These are phyloP conservation scores for Achlya flavicornis DNA, from an alignment of 2,888 invertebrate species.

Conservation along the genomic window DNA sequence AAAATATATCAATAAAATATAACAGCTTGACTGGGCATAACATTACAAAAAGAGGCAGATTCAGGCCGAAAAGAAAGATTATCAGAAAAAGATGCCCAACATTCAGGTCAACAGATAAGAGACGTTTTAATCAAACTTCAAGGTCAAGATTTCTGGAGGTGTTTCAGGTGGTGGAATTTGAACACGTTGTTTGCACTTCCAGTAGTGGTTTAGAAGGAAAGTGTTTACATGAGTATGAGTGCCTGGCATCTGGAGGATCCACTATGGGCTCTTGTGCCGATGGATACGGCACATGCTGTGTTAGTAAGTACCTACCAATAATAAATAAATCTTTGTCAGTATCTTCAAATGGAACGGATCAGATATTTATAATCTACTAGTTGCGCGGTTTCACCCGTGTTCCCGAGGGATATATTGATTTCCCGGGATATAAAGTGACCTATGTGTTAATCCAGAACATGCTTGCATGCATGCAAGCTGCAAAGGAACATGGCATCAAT, in stretches of 20 bases:
- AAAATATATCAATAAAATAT: slow-evolving; percentile 29
- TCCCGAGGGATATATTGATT: too few species aligned
- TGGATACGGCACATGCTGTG: slow-evolving; percentile 89
- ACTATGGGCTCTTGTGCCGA: slow-evolving; percentile 88
- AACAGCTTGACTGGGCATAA: slow-evolving; percentile 46
- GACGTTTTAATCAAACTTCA: slow-evolving; percentile 28
- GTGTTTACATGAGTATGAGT: slow-evolving; percentile 88
- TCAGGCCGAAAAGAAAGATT: slow-evolving; percentile 42
- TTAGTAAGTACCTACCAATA: slow-evolving; percentile 83
- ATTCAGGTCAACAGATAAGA: slow-evolving; percentile 28
- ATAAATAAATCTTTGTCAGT: slow-evolving; percentile 9
- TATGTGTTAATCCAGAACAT: too few species aligned
- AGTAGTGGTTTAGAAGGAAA: slow-evolving; percentile 86
- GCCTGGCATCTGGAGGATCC: slow-evolving; percentile 84
- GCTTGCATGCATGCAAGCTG: too few species aligned
- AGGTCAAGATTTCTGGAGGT: slow-evolving; percentile 84
- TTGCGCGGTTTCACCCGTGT: too few species aligned
- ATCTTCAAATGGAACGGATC: too few species aligned
- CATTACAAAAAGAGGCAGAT: slow-evolving; percentile 24
- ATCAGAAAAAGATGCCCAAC: slow-evolving; percentile 47
- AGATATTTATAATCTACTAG: too few species aligned
- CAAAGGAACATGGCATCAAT: too few species aligned
- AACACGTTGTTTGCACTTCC: slow-evolving; percentile 85
- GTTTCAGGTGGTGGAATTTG: slow-evolving; percentile 88
- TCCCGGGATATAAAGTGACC: too few species aligned